A percentile compares a stretch with the other conserved stretches of the same genome.
These are phyloP conservation scores for Lycopodina hypogea DNA, from an alignment of 37 sponge, comb jelly and placozoan genomes.

Conservation along the genomic window DNA sequence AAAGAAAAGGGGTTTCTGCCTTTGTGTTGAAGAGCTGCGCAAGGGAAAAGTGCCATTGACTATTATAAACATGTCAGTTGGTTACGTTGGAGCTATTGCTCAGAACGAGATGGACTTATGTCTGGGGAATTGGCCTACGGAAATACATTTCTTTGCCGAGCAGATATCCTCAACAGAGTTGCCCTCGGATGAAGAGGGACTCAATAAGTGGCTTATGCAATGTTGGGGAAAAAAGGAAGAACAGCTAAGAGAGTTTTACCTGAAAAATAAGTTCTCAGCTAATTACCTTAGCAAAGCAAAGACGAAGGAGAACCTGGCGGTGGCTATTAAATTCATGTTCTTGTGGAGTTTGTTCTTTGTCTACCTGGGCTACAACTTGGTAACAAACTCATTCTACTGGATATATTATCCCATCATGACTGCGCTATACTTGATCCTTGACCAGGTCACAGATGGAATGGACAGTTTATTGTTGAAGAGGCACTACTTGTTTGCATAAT, in stretches of 20 bases:
- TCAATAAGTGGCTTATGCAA: constrained; percentile 59
- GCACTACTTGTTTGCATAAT: not conserved
- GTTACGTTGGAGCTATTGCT: constrained; percentile 57
- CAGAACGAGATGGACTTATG: constrained; percentile 68
- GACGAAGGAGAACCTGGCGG: not conserved
- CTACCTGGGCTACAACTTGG: constrained; percentile 6
- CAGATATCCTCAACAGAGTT: constrained; percentile 13
- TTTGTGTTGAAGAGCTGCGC: constrained; percentile 54
- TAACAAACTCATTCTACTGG: constrained; percentile 13
- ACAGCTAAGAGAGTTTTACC: constrained; percentile 62
- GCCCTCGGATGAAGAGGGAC: constrained; percentile 42
- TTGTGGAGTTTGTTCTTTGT: constrained; percentile 28
- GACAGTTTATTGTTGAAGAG: constrained; percentile 16
- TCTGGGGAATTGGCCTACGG: constrained; percentile 62
- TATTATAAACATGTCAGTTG: constrained; percentile 54
- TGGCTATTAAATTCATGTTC: constrained; percentile 1
- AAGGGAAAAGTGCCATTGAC: constrained; percentile 12
- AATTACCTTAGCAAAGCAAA: constrained; percentile 11
- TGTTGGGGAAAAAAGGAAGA: constrained; percentile 76
- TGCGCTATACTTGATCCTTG: constrained; percentile 6
- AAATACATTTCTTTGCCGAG: constrained; percentile 62
- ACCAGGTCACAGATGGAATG: constrained; percentile 8
- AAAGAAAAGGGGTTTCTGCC: constrained; percentile 76
- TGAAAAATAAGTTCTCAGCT: constrained; percentile 34
- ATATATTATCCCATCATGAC: constrained; percentile 9